Conservation (phyloP, 2,797 vertebrate genomes). For the Prunella strophiata region DNA sequence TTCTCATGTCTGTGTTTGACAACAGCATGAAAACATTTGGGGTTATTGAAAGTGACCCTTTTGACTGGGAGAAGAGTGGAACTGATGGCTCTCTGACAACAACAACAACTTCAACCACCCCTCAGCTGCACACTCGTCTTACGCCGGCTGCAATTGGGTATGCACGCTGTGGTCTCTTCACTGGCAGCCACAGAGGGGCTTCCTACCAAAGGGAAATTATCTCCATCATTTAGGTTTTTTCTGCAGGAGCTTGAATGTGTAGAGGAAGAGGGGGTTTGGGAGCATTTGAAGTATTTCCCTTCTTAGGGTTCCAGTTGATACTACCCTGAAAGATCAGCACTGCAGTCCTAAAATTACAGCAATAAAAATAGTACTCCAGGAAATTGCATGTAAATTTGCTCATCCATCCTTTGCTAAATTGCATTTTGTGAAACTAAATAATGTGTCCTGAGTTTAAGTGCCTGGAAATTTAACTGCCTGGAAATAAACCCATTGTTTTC, state of each 20-base stretch:
- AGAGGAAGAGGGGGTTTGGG: background rate
- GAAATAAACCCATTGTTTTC: background rate
- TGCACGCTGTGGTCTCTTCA: background rate
- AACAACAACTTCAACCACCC: conserved; percentile 87
- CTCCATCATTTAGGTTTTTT: background rate
- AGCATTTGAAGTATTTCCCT: background rate
- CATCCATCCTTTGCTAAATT: background rate
- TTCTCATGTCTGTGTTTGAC: conserved; percentile 96
- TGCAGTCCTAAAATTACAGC: background rate
- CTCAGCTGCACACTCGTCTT: conserved; percentile 93
- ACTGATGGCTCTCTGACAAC: conserved; percentile 89
- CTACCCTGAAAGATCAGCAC: background rate
- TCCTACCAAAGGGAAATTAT: background rate
- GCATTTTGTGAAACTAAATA: background rate
- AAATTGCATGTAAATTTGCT: conserved; percentile 22
- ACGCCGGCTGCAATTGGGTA: conserved; percentile 94
- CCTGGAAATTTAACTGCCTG: background rate
- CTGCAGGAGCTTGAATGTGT: background rate
- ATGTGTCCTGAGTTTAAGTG: background rate
- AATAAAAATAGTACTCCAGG: background rate
- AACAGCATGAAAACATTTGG: conserved; percentile 96
- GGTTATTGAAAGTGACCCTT: conserved; percentile 93
- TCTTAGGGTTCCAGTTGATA: background rate
- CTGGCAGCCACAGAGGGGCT: background rate
- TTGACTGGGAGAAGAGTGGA: conserved; percentile 95